Base-by-base conservation (phyloP, 2,797 vertebrate genomes). In the Amazonetta brasiliensis region DNA sequence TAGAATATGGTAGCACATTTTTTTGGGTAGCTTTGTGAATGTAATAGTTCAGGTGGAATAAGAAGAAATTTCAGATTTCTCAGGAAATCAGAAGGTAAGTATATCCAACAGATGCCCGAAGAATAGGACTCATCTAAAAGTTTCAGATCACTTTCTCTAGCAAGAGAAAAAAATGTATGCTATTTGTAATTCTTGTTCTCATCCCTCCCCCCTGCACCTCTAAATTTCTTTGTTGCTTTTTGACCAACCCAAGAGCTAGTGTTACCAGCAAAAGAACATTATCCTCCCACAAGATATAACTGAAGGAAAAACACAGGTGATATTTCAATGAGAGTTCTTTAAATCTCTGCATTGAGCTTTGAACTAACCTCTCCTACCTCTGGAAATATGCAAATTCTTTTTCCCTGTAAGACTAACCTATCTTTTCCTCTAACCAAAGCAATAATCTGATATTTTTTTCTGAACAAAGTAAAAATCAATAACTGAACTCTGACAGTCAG, bases 381-480 rank as follows among this genome's bases (percentile, higher is more conserved):
- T 78, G 44, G 71, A 95, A 94, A 73, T 83, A 94, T 79, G 46
- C 19, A 85, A 48, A 58, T 90, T 68, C 7, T 55, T 80, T 76
- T 92, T 81, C 16, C 22, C 9, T 89, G 3, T 63, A 58, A 88
- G 31, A 13, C 22, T 69, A 68, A 59, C 20, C 25, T 12, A n/a
- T 90, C 93, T 91, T n/a, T 92, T 90, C 41, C 52, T 83, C 37
- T 92, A 89, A 86, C 54, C 22, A 69, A 79, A 76, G 33, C 21
- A 56, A 74, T 87, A 89, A 58, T n/a, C 25, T 80, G 50, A 18
- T 95, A 59, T 52, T 94, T 78, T 50, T 50, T 91, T 94, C 87
- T 84, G 85, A 94, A 68, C 30, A 85, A 90, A 92, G 83, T 84
- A 52, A 88, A 94, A 93, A 78, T 96, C 84, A 84, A 6, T 94